These are phyloP conservation scores for Paramormyrops hopkinsi DNA, from an alignment of 2,797 vertebrate species.

Conservation along the genomic window DNA sequence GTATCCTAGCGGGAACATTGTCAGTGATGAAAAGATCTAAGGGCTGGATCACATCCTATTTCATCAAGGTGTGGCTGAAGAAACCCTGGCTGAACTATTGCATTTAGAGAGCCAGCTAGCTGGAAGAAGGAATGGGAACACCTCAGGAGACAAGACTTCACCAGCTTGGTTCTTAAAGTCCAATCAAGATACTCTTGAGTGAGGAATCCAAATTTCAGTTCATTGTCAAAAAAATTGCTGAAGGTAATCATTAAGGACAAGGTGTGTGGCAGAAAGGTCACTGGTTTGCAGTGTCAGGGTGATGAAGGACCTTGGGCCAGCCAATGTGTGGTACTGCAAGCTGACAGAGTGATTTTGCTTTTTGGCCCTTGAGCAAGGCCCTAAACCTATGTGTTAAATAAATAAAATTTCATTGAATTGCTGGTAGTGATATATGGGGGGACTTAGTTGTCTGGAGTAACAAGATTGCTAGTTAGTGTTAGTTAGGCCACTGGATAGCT, in stretches of 20 bases:
- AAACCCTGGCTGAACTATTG: background rate
- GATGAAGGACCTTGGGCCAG: background rate
- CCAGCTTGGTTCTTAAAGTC: background rate
- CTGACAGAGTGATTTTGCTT: background rate
- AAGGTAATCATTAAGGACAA: background rate
- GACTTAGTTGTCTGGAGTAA: background rate
- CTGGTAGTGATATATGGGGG: background rate
- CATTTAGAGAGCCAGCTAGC: background rate
- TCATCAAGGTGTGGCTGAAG: background rate
- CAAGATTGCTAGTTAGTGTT: background rate
- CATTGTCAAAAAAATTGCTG: background rate
- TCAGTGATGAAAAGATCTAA: background rate
- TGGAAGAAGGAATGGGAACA: background rate
- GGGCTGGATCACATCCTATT: background rate
- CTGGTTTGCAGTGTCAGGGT: background rate
- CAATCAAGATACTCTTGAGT: background rate
- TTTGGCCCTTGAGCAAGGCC: background rate
- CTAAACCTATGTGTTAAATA: background rate
- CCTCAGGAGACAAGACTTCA: background rate
- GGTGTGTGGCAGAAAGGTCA: background rate
- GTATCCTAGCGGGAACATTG: background rate
- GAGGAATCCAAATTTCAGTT: background rate
- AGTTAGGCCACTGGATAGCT: background rate
- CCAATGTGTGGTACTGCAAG: background rate
- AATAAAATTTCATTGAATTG: background rate